Percentiles rank a stretch among this genome's conserved stretches.
phyloP scores from a whole-genome alignment of 2,113 vertebrate species.

The Stigmatopora nigra region DNA sequence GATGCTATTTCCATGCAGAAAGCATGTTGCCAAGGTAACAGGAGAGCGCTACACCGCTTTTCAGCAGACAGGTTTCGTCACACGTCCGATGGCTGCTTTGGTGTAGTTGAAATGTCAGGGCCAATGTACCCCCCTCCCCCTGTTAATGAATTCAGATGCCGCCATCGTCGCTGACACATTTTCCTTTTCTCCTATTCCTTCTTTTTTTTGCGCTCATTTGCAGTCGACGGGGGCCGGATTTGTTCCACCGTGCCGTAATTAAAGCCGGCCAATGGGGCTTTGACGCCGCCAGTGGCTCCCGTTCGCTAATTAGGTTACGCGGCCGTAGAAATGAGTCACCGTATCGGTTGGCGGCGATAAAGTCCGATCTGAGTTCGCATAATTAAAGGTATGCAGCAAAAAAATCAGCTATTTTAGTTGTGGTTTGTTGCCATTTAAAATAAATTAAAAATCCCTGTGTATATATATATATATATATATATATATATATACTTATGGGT shows the following conservation, averaged over 20 bases:
- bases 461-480: too few species aligned
- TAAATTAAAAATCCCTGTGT: too few species aligned
- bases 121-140: slow-evolving; percentile 4
- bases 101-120: slow-evolving; percentile 24
- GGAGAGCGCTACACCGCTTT: slow-evolving; percentile 46
- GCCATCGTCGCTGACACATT: not conserved
- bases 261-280: not conserved
- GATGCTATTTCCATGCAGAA: slow-evolving; percentile 74
- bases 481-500: too few species aligned
- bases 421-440: too few species aligned
- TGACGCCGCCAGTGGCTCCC: not conserved
- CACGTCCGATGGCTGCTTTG: slow-evolving; percentile 20
- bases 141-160: slow-evolving; percentile 9
- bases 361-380: too few species aligned
- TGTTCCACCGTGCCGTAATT: slow-evolving; percentile 1
- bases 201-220: not conserved
- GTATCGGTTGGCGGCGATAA: not conserved
- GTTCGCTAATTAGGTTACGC: not conserved
- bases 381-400: too few species aligned
- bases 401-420: too few species aligned
- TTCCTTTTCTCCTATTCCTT: slow-evolving; percentile 1
- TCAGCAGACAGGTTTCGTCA: slow-evolving; percentile 33
- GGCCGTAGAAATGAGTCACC: not conserved
- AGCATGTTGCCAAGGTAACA: slow-evolving; percentile 77
- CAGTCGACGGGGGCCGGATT: not conserved